Conservation (phyloP, 2,797 vertebrate species). For the Nannoperca australis region DNA sequence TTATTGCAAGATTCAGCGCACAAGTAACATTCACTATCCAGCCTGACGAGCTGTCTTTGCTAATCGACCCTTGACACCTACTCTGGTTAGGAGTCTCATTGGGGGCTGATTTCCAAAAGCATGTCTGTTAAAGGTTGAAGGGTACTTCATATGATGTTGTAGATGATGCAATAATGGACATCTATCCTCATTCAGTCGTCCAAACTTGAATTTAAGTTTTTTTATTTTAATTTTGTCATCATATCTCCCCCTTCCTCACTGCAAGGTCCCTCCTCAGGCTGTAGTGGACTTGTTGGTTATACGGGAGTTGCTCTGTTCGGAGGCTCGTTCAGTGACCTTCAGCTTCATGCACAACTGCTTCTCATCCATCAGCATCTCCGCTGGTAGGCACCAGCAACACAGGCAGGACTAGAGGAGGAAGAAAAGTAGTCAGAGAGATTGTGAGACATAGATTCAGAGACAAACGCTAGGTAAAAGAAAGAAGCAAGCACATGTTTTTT, state of each 20-base stretch:
- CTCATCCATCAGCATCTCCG: constrained; percentile 93
- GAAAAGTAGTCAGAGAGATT: not conserved
- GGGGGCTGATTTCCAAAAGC: constrained; percentile 24
- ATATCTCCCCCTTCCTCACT: not conserved
- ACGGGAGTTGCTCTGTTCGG: constrained; percentile 92
- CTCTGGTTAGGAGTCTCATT: constrained; percentile 5
- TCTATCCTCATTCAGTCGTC: constrained; percentile 25
- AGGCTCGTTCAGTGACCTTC: constrained; percentile 92
- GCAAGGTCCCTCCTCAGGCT: constrained; percentile 76
- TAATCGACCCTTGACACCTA: constrained; percentile 16
- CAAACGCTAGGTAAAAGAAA: not conserved
- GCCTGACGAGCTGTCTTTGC: constrained; percentile 50
- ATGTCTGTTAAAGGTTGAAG: constrained; percentile 25
- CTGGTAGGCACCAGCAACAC: constrained; percentile 95
- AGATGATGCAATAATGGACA: constrained; percentile 25
- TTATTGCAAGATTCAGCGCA: constrained; percentile 10
- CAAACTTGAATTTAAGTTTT: constrained; percentile 13
- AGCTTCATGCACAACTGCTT: constrained; percentile 96
- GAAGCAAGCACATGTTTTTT: not conserved
- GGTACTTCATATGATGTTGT: constrained; percentile 24
- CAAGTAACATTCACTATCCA: constrained; percentile 48
- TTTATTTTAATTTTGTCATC: not conserved
- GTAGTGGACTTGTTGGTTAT: constrained; percentile 94
- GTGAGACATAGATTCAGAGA: not conserved
- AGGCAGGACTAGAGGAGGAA: constrained; percentile 89